A percentile compares a stretch with the other conserved stretches of the same genome.
These are phyloP conservation scores for Chiloscyllium punctatum DNA, from an alignment of 2,797 vertebrate species.

Conservation along the genomic window DNA sequence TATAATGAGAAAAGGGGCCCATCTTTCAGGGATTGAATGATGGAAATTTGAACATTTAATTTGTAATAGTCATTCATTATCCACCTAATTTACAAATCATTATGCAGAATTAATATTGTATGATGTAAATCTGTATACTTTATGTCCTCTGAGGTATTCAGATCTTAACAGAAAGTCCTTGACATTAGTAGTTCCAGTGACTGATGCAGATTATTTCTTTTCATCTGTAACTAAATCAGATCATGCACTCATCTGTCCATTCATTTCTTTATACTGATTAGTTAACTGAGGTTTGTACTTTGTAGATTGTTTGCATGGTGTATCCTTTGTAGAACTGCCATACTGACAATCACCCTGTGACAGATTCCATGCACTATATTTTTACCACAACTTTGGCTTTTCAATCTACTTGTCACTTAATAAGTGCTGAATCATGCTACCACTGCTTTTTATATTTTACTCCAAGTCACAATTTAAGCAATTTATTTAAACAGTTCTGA, in stretches of 20 bases:
- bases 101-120: slow-evolving; percentile 22
- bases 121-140: background rate
- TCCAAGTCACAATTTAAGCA: background rate
- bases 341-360: slow-evolving; percentile 34
- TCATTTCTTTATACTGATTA: slow-evolving; percentile 55
- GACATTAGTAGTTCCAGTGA: background rate
- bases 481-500: background rate
- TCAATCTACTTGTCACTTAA: slow-evolving; percentile 46
- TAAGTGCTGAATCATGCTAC: background rate
- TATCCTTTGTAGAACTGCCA: slow-evolving; percentile 38
- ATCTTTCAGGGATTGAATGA: background rate
- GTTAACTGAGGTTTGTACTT: slow-evolving; percentile 58
- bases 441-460: background rate
- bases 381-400: slow-evolving; percentile 36
- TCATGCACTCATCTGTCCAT: slow-evolving; percentile 50
- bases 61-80: slow-evolving; percentile 3
- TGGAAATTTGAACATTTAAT: background rate
- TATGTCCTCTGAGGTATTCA: background rate
- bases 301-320: slow-evolving; percentile 42
- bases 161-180: background rate
- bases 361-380: background rate
- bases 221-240: slow-evolving; percentile 46
- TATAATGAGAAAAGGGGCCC: background rate
- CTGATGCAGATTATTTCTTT: slow-evolving; percentile 45
- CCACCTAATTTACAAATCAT: background rate